phyloP scores from a whole-genome alignment of 2,888 invertebrate species.

The Caprella mutica region DNA sequence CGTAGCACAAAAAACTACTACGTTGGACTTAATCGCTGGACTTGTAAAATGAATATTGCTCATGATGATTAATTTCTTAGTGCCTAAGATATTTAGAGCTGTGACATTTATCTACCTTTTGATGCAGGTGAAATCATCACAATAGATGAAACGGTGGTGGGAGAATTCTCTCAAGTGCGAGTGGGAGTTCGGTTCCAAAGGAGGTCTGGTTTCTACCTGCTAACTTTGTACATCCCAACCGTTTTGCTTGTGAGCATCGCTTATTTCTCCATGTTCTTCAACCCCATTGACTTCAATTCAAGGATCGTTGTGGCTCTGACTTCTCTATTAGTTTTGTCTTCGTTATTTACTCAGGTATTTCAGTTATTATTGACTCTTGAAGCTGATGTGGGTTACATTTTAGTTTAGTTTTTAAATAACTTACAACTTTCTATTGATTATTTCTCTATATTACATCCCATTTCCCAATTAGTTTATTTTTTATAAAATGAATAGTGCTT shows the following conservation, averaged over 20 bases:
- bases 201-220: conserved; percentile 26
- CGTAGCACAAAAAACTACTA: too few relatives aligned
- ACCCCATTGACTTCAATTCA: conserved; percentile 44
- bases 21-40: too few relatives aligned
- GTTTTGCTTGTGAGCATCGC: conserved; percentile 31
- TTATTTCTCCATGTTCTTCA: conserved; percentile 27
- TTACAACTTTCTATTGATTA: too few relatives aligned
- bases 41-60: too few relatives aligned
- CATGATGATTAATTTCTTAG: too few relatives aligned
- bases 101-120: too few relatives aligned
- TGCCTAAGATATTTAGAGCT: too few relatives aligned
- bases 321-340: conserved; percentile 22
- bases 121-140: conserved; percentile 15
- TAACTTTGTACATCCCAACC: conserved; percentile 48
- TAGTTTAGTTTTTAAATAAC: too few relatives aligned
- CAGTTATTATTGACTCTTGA: background rate
- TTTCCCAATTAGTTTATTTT: background rate
- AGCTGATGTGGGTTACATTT: background rate
- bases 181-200: conserved; percentile 17
- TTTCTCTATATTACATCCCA: background rate
- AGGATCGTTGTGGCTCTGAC: conserved; percentile 47
- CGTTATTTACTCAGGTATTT: conserved; percentile 25
- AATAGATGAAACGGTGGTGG: background rate
- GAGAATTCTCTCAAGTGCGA: conserved; percentile 16
- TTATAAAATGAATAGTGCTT: too few relatives aligned